Base-by-base conservation (phyloP, 2,888 invertebrate species). In the Apodemia zela region DNA sequence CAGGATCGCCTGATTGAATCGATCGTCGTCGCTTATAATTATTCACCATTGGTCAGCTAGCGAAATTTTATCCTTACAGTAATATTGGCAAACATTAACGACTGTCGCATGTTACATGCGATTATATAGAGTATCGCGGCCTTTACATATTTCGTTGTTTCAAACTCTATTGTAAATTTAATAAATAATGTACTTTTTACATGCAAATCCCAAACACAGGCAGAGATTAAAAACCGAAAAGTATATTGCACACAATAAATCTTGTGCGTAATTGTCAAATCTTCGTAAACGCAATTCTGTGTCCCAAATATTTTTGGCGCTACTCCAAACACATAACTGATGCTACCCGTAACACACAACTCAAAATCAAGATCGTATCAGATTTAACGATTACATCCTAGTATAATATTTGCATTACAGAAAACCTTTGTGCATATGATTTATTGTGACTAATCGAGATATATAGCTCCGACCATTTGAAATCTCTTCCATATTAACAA, bases 371-470 rank as follows among this genome's bases (percentile, higher is more conserved):
- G 21, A 18, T 21, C 13, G 15, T 2, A 54, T 25, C 54, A 54
- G 54, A 54, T 25, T 54, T 54, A 54, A 18, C 25, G 80, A 77
- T 73, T 74, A 74, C 62, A 66, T 42, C 62, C 64, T 62, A 63
- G 65, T 63, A 63, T 65, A 65, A 62, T 63, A 60, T 62, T 62
- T 54, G 54, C 25, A 63, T 59, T 66, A 64, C 66, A 61, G 63
- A 65, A 66, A 66, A 61, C 66, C 62, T 59, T 62, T 69, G 64
- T 64, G 62, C 58, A 62, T 66, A 65, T 60, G 62, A 66, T 62
- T 65, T 64, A 65, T 66, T 65, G 64, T 65, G 63, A 67, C 42
- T 66, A 61, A 63, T 42, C 59, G 59, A 64, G 54, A 64, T 64
- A 33, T 29, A 57, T 29, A 38, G 35, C 60, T 62, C 42, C 45